phyloP scores from a whole-genome alignment of 1,140 invertebrate species.

The Pentalonia nigronervosa region DNA sequence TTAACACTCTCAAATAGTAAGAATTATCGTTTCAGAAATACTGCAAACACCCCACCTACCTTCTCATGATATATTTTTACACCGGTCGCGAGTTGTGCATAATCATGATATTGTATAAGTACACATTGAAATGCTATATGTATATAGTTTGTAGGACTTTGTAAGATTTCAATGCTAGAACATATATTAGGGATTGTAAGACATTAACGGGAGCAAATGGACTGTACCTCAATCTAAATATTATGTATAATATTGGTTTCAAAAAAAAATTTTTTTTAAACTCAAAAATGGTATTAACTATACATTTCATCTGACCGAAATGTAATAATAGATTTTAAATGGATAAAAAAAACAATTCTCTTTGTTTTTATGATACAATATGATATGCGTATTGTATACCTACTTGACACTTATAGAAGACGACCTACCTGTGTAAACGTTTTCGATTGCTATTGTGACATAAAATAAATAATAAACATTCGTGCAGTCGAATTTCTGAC shows the following conservation, averaged over 20 bases:
- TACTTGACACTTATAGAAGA: too few species aligned
- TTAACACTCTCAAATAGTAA: neutral
- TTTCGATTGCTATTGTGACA: too few species aligned
- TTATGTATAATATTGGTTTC: too few species aligned
- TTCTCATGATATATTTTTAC: neutral
- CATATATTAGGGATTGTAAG: neutral
- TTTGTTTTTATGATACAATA: neutral
- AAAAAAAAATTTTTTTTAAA: too few species aligned
- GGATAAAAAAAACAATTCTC: neutral
- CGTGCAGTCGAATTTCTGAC: too few species aligned
- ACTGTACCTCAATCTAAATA: too few species aligned
- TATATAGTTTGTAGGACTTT: neutral
- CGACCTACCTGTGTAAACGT: too few species aligned
- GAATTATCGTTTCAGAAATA: neutral
- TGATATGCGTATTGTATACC: too few species aligned
- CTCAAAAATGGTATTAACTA: neutral
- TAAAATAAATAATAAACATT: too few species aligned
- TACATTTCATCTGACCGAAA: neutral
- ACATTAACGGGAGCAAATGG: neutral
- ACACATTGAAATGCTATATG: neutral
- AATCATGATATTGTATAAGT: neutral
- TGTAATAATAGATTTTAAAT: neutral
- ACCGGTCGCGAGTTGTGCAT: neutral
- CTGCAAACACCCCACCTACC: neutral
- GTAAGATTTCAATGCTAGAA: neutral